These are phyloP conservation scores for Danio kyathit DNA, from an alignment of 2,797 vertebrate genomes.

Conservation along the genomic window DNA sequence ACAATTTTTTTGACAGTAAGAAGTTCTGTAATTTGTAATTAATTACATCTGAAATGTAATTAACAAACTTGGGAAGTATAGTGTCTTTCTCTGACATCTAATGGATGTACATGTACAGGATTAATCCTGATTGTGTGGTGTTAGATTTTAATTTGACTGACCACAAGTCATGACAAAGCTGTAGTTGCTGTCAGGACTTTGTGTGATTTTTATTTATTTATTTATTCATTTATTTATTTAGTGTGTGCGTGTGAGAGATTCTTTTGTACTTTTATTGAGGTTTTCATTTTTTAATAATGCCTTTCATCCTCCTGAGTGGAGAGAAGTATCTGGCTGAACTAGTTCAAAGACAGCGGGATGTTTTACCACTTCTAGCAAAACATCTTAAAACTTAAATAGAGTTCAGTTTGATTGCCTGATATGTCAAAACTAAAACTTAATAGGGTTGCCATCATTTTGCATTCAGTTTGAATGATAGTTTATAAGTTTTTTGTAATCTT, in stretches of 20 bases:
- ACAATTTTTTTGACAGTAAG: neutral
- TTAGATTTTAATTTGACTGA: constrained; percentile 51
- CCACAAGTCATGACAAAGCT: neutral
- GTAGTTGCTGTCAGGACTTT: neutral
- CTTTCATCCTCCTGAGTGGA: neutral
- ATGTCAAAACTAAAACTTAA: neutral
- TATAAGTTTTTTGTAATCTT: too few relatives aligned
- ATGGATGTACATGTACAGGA: neutral
- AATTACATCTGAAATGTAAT: neutral
- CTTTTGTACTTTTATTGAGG: neutral
- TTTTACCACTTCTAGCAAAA: neutral
- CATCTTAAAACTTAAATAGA: neutral
- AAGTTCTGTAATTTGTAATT: too few relatives aligned
- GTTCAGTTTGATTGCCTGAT: neutral
- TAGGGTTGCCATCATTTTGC: neutral
- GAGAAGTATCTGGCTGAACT: neutral
- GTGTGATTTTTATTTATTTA: neutral
- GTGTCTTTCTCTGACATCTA: neutral
- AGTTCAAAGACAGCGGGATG: neutral
- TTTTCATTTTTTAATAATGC: neutral
- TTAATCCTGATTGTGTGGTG: constrained; percentile 59
- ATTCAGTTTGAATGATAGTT: too few relatives aligned
- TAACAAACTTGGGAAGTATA: neutral
- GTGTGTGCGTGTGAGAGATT: too few relatives aligned
- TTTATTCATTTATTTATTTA: too few relatives aligned